Evolutionary conservation across 2,113 vertebrate species (phyloP).

Genomic region (Vidua chalybeata): DNA sequence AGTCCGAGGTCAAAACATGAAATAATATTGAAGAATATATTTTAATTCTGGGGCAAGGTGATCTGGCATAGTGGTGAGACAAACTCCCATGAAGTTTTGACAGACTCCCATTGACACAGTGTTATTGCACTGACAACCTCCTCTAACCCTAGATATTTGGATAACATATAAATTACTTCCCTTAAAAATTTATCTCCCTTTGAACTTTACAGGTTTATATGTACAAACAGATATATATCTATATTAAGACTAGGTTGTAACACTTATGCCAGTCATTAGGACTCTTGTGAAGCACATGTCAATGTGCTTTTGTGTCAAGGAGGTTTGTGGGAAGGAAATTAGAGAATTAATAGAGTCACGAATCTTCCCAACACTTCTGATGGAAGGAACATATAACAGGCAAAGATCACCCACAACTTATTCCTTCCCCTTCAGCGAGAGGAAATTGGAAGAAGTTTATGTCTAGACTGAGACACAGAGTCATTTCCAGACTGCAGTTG

Average conservation of each 20-base stretch:
- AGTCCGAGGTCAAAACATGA: background rate
- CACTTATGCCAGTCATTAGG: background rate
- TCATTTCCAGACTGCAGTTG: background rate
- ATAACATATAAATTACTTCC: background rate
- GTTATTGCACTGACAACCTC: background rate
- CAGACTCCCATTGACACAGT: background rate
- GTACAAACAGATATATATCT: background rate
- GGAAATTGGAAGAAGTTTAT: background rate
- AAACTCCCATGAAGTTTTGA: background rate
- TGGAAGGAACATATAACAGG: background rate
- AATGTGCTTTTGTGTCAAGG: background rate
- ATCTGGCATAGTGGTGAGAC: fast-evolving
- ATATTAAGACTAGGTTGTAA: background rate
- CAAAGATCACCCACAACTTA: background rate
- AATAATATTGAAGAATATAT: background rate
- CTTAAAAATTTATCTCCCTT: background rate
- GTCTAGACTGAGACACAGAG: background rate
- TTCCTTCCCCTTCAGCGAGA: background rate
- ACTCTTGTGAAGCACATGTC: background rate
- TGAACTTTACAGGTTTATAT: background rate
- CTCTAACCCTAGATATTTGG: background rate
- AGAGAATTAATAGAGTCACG: background rate
- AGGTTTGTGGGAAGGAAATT: background rate
- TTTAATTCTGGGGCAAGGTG: background rate
- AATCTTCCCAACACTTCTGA: background rate